These are phyloP conservation scores for Himalopsyche kuldschensis DNA, from an alignment of 2,888 invertebrate species.

Conservation along the genomic window DNA sequence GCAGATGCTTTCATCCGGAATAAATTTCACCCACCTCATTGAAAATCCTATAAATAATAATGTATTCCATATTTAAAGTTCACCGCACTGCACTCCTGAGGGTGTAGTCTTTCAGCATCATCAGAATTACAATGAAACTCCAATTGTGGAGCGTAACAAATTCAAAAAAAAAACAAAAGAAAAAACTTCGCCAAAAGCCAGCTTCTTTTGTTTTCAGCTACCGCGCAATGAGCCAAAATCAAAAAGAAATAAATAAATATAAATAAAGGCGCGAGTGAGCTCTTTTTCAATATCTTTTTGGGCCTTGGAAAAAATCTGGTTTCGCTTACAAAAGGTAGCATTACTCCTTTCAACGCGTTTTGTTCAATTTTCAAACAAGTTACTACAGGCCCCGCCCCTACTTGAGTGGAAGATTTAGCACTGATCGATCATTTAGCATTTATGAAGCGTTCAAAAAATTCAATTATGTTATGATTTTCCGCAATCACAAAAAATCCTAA, in stretches of 20 bases:
- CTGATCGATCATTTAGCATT: too few relatives aligned
- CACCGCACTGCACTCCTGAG: not conserved
- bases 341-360: too few relatives aligned
- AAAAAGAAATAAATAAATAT: not conserved
- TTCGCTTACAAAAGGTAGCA: not conserved
- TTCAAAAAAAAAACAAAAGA: not conserved
- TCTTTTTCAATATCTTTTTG: not conserved
- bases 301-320: not conserved
- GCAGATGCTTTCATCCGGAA: too few relatives aligned
- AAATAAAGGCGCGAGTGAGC: not conserved
- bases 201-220: not conserved
- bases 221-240: not conserved
- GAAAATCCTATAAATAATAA: too few relatives aligned
- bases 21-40: too few relatives aligned
- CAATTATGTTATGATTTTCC: too few relatives aligned
- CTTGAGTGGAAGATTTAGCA: too few relatives aligned
- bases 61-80: not conserved
- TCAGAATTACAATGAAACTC: not conserved
- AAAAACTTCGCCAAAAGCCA: not conserved
- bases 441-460: too few relatives aligned
- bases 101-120: not conserved
- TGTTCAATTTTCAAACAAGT: too few relatives aligned
- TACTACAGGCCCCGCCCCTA: too few relatives aligned
- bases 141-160: not conserved
- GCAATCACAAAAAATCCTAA: too few relatives aligned